Evolutionary conservation across 2,113 vertebrate species (phyloP), one percentile per base, ranked within the genome.

Genomic region (Corythaeola cristata): DNA sequence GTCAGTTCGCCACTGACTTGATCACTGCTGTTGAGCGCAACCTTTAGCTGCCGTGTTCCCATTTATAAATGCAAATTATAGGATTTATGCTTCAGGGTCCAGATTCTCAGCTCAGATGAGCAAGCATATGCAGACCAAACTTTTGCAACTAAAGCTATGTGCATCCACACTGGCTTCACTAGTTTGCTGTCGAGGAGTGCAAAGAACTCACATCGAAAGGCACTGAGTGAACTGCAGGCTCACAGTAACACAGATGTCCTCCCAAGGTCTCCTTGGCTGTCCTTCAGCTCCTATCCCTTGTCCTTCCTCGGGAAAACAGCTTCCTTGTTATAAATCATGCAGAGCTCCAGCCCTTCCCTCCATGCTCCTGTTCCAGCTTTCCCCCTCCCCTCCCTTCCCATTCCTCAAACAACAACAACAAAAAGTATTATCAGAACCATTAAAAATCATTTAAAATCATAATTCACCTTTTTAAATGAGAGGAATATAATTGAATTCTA

Each of bases 201-300:
- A 50, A 85, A 76, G 37, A 30, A 37, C 7, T n/a, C 33, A 22
- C 0, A 3, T 33, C 50, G 60, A 96, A 85, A 35, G 49, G 7
- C 66, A 79, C 45, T 39, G 67, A 33, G 26, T n/a, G 37, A 92
- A 88, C 50, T 41, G 26, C 67, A 85, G 39, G 32, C 32, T 92
- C 27, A 62, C n/a, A 50, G 59, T 44, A 83, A 47, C 37, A 66
- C n/a, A 89, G 37, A 85, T 71, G 79, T 82, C 81, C 74, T 93
- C 84, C 45, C 39, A 95, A 92, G 67, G 28, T 88, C 74, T 95
- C 45, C n/a, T 79, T 96, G 94, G 55, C 71, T 88, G 73, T 95
- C 94, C 89, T 92, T 97, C 87, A 97, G 73, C 41, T 93, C 67
- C 67, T 85, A 20, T 91, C 27, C 71, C 49, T 47, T 85, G 78